Percentiles rank a stretch among this genome's conserved stretches.
Conservation (phyloP, 2,888 invertebrate genomes). For the Endotricha flammealis region DNA sequence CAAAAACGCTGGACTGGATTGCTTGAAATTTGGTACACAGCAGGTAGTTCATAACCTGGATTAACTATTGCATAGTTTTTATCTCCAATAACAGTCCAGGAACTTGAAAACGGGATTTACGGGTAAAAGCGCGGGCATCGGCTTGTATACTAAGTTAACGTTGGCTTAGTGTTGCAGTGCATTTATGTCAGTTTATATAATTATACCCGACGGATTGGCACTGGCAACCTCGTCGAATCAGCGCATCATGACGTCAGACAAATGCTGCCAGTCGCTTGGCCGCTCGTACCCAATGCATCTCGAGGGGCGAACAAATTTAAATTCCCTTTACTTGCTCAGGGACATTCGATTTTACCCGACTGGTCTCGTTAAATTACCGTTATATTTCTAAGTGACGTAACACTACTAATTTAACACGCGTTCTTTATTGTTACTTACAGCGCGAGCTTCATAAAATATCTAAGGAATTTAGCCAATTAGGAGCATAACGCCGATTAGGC, state of each 20-base stretch:
- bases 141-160: too few species aligned
- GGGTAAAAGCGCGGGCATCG: too few species aligned
- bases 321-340: slow-evolving; percentile 6
- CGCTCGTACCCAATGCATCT: slow-evolving; percentile 9
- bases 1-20: too few species aligned
- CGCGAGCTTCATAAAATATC: slow-evolving; percentile 4
- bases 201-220: too few species aligned
- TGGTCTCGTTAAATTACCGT: slow-evolving; percentile 9
- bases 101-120: too few species aligned
- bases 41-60: too few species aligned
- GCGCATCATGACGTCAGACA: slow-evolving; percentile 6
- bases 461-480: slow-evolving; percentile 10
- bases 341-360: slow-evolving; percentile 6
- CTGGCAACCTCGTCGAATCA: slow-evolving; percentile 1
- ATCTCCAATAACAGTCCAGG: too few species aligned
- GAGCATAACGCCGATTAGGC: slow-evolving; percentile 8
- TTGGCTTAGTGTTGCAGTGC: too few species aligned
- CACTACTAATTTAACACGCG: slow-evolving; percentile 6
- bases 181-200: too few species aligned
- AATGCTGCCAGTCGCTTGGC: slow-evolving; percentile 8
- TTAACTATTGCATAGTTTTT: too few species aligned
- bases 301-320: slow-evolving; percentile 8
- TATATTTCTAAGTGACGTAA: slow-evolving; percentile 9
- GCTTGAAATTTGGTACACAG: too few species aligned
- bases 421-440: slow-evolving; percentile 8